Evolutionary conservation across 2,797 vertebrate genomes (phyloP).

Genomic region (Leptatherina wallacei): DNA sequence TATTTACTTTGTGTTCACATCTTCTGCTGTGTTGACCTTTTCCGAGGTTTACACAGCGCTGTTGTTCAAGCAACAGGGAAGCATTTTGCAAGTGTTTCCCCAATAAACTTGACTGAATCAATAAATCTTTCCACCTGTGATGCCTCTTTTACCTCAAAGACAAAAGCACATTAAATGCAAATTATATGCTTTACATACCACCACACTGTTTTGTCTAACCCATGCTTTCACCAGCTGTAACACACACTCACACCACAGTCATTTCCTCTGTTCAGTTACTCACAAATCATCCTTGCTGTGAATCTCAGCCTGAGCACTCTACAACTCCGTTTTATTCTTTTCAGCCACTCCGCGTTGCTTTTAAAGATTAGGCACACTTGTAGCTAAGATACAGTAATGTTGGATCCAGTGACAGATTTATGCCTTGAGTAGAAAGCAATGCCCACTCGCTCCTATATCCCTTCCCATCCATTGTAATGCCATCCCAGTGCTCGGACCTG

Average conservation of each 20-base stretch:
- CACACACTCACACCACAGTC: slow-evolving; percentile 48
- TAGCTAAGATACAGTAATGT: slow-evolving; percentile 54
- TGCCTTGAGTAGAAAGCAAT: slow-evolving; percentile 51
- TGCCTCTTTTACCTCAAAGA: slow-evolving; percentile 20
- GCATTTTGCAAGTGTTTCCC: slow-evolving; percentile 29
- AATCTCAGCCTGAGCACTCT: slow-evolving; percentile 41
- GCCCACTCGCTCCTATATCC: slow-evolving; percentile 15
- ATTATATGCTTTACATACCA: slow-evolving; percentile 62
- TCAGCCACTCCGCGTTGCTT: slow-evolving; percentile 40
- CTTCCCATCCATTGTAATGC: slow-evolving; percentile 38
- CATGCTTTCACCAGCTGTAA: slow-evolving; percentile 27
- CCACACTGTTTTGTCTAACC: slow-evolving; percentile 24
- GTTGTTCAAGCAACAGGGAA: slow-evolving; percentile 40
- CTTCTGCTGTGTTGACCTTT: slow-evolving; percentile 51
- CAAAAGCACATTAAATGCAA: slow-evolving; percentile 71
- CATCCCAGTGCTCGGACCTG: slow-evolving; percentile 41
- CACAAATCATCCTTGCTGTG: slow-evolving; percentile 55
- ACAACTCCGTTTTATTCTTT: slow-evolving; percentile 34
- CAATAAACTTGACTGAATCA: slow-evolving; percentile 48
- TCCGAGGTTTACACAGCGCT: slow-evolving; percentile 27
- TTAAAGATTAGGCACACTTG: slow-evolving; percentile 57
- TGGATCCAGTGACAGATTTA: slow-evolving; percentile 51
- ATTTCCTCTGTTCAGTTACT: slow-evolving; percentile 51
- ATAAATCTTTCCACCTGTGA: slow-evolving; percentile 40
- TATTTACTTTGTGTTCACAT: slow-evolving; percentile 25